A percentile compares a stretch with the other conserved stretches of the same genome.
Evolutionary conservation across 2,888 invertebrate genomes (phyloP).

Genomic region (Epicampocera succincta): DNA sequence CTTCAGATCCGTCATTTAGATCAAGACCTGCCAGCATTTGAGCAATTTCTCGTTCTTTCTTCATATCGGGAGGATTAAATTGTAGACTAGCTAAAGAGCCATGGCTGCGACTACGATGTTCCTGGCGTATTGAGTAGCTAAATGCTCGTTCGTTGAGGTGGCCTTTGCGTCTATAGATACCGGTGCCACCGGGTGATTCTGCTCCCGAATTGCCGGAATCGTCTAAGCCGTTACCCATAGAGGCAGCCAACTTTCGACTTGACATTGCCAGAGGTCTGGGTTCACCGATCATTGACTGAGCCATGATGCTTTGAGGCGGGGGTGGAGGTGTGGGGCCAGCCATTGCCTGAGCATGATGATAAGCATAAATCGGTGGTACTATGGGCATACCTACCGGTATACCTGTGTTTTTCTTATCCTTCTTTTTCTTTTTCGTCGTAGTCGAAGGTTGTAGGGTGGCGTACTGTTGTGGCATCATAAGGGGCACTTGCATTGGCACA

Average conservation of each 20-base stretch:
- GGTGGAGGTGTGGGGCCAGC: conserved; percentile 73
- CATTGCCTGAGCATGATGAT: conserved; percentile 77
- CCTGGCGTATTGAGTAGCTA: conserved; percentile 96
- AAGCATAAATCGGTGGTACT: conserved; percentile 83
- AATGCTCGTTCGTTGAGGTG: conserved; percentile 96
- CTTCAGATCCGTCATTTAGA: conserved; percentile 86
- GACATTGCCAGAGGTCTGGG: conserved; percentile 83
- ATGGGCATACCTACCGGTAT: conserved; percentile 82
- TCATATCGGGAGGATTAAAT: conserved; percentile 92
- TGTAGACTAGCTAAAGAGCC: conserved; percentile 95
- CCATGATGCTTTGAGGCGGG: conserved; percentile 81
- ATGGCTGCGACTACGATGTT: conserved; percentile 95
- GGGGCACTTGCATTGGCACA: conserved; percentile 81
- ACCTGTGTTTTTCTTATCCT: conserved; percentile 80
- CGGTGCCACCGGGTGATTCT: conserved; percentile 86
- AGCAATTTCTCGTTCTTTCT: conserved; percentile 95
- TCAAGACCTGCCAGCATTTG: conserved; percentile 96
- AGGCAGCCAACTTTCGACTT: conserved; percentile 86
- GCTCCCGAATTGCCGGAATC: conserved; percentile 83
- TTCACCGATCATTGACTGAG: conserved; percentile 85
- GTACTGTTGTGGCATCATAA: conserved; percentile 84
- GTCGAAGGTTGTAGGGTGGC: conserved; percentile 86
- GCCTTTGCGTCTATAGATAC: conserved; percentile 95
- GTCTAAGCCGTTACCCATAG: conserved; percentile 86
- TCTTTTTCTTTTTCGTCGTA: conserved; percentile 83